A percentile compares a stretch with the other conserved stretches of the same genome.
Evolutionary conservation across 2,797 vertebrate species (phyloP).

Genomic region (Halcyon leucocephala): DNA sequence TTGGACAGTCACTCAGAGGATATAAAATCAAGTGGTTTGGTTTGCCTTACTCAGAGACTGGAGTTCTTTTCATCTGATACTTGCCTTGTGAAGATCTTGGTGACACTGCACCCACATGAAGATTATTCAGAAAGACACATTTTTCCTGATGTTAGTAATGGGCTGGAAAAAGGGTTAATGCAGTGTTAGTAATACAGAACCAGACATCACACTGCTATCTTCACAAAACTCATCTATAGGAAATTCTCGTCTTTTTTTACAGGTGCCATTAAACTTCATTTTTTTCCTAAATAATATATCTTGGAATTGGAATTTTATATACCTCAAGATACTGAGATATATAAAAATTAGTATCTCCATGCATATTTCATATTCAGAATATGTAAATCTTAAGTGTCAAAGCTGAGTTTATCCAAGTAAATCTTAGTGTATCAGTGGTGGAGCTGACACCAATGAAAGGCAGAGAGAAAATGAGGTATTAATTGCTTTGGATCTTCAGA

Average conservation of each 20-base stretch:
- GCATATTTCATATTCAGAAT: neutral
- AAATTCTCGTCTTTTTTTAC: neutral
- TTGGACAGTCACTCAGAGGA: neutral
- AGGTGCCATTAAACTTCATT: neutral
- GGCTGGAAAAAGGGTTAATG: slow-evolving; percentile 3
- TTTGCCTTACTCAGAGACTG: neutral
- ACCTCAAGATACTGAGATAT: neutral
- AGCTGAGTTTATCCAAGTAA: neutral
- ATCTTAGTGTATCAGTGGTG: neutral
- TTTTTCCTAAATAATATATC: neutral
- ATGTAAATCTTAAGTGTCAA: neutral
- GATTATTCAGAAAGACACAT: slow-evolving; percentile 12
- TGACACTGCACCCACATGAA: neutral
- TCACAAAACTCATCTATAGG: neutral
- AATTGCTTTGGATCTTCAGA: neutral
- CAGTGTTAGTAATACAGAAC: neutral
- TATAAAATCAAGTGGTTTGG: neutral
- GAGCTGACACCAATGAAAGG: neutral
- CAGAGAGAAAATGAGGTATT: neutral
- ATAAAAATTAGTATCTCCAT: neutral
- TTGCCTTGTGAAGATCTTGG: neutral
- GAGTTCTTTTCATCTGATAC: neutral
- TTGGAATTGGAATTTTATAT: neutral
- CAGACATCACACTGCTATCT: neutral
- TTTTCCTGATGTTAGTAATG: slow-evolving; percentile 27